phyloP scores from a whole-genome alignment of 1,140 invertebrate species.

The Trinorchestia longiramus region DNA sequence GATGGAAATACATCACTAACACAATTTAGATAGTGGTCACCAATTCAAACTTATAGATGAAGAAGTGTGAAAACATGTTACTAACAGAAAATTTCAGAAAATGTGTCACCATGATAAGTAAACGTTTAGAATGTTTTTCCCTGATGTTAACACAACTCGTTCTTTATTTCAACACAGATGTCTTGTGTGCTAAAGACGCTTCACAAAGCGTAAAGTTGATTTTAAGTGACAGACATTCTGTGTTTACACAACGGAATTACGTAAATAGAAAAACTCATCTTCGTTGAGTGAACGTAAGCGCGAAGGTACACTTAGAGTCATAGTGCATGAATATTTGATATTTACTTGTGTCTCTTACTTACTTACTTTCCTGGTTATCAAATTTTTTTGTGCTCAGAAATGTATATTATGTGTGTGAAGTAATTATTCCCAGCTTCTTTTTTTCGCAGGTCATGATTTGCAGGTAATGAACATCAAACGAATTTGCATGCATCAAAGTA shows the following conservation, averaged over 20 bases:
- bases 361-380: background rate
- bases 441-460: background rate
- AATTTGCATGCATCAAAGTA: background rate
- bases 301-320: background rate
- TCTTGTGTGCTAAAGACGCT: background rate
- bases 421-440: background rate
- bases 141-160: background rate
- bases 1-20: background rate
- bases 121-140: background rate
- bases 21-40: no score
- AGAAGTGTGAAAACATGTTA: no score
- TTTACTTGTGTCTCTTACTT: background rate
- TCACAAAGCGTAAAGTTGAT: background rate
- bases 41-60: no score
- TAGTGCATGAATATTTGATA: no score
- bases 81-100: background rate
- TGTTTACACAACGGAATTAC: background rate
- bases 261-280: background rate
- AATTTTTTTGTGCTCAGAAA: background rate
- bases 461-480: background rate
- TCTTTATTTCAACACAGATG: background rate
- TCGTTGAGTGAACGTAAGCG: background rate
- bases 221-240: background rate
- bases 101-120: background rate
- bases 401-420: background rate